Evolutionary conservation across 2,797 vertebrate species (phyloP).

Genomic region (Furcifer pardalis): DNA sequence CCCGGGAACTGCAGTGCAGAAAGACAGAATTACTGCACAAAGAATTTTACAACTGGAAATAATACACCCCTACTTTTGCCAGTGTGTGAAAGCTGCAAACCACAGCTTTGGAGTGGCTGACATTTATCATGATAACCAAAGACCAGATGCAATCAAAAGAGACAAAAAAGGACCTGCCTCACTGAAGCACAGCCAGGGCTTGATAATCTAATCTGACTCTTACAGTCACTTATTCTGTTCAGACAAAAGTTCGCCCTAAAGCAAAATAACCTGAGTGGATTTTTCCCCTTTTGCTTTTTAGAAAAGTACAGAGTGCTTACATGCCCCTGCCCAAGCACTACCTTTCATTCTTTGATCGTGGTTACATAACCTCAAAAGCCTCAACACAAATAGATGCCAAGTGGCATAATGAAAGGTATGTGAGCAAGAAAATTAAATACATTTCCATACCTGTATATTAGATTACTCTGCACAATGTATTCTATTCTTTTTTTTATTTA

Average conservation of each 20-base stretch:
- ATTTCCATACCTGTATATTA: not conserved
- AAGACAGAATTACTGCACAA: conserved; percentile 44
- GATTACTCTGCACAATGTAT: not conserved
- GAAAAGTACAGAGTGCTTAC: not conserved
- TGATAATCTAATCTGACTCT: conserved; percentile 26
- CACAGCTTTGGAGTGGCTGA: conserved; percentile 25
- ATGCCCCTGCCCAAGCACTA: not conserved
- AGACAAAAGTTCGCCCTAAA: conserved; percentile 20
- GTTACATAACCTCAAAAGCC: not conserved
- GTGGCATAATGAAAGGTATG: not conserved
- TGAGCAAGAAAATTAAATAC: conserved; percentile 14
- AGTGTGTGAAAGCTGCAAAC: conserved; percentile 16
- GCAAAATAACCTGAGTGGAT: conserved; percentile 33
- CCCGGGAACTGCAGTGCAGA: conserved; percentile 87
- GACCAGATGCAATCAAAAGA: conserved; percentile 9
- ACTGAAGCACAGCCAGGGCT: conserved; percentile 28
- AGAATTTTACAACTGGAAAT: not conserved
- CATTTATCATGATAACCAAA: not conserved
- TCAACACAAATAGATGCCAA: conserved; percentile 6
- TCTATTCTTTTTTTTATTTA: not conserved
- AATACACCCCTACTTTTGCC: not conserved
- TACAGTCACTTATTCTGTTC: conserved; percentile 5
- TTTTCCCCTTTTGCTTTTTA: conserved; percentile 11
- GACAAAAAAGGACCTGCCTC: conserved; percentile 32
- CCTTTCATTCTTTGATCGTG: not conserved